A percentile compares a stretch with the other conserved stretches of the same genome.
Conservation (phyloP, 2,797 vertebrate species). For the Microctenopoma steveboyesi region DNA sequence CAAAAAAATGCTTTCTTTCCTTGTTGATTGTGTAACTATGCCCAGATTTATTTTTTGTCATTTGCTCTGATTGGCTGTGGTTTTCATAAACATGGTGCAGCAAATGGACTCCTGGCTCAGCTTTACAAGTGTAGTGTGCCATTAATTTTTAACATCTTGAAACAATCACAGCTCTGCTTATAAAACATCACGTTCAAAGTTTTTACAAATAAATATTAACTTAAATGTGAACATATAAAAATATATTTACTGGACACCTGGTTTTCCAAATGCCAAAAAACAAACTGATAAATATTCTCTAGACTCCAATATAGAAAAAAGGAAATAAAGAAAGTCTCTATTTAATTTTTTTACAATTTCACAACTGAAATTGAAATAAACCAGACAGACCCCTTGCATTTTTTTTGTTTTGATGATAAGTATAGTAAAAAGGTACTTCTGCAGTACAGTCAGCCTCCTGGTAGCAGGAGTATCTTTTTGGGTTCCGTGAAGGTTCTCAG, state of each 20-base stretch:
- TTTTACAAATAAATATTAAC: constrained; percentile 40
- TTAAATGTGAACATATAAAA: no score
- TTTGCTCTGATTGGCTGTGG: constrained; percentile 42
- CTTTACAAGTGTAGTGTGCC: constrained; percentile 41
- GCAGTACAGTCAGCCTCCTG: not conserved
- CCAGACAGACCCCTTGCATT: no score
- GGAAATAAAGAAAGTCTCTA: no score
- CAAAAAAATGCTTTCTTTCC: not conserved
- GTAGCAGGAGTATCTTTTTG: not conserved
- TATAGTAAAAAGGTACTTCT: no score
- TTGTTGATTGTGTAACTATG: not conserved
- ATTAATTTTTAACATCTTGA: constrained; percentile 63
- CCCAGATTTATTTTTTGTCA: constrained; percentile 1
- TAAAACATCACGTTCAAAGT: constrained; percentile 49
- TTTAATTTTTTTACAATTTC: no score
- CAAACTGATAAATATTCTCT: no score
- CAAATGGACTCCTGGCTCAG: constrained; percentile 33
- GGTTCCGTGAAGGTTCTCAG: not conserved
- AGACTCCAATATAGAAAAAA: no score
- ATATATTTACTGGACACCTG: no score
- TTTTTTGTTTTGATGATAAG: not conserved
- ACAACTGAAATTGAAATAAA: no score
- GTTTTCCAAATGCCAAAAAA: no score
- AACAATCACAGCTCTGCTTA: constrained; percentile 50
- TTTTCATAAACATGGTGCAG: constrained; percentile 42